Evolutionary conservation across 2,797 vertebrate genomes (phyloP).

Genomic region (Ctenochaetus hawaiiensis): DNA sequence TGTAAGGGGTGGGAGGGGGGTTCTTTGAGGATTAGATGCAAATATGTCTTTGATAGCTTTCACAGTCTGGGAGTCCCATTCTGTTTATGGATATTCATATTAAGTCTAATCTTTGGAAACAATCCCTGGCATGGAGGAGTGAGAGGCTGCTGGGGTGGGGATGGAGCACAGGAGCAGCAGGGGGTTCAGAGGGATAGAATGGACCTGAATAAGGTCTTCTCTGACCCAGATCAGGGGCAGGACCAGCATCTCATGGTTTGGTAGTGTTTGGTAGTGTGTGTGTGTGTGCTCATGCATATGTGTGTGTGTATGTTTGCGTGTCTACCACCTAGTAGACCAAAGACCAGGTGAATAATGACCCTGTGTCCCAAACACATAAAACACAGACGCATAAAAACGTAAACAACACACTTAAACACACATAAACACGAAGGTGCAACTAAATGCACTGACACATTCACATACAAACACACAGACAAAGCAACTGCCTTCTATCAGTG

Average conservation of each 20-base stretch:
- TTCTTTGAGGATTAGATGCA: conserved; percentile 88
- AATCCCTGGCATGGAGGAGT: conserved; percentile 77
- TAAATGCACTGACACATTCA: conserved; percentile 6
- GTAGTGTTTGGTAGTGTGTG: conserved; percentile 19
- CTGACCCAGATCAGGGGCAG: conserved; percentile 76
- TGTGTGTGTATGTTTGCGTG: conserved; percentile 16
- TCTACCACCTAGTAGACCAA: conserved; percentile 30
- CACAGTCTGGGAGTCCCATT: conserved; percentile 86
- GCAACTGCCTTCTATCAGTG: conserved; percentile 37
- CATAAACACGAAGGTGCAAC: conserved; percentile 15
- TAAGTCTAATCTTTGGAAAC: conserved; percentile 86
- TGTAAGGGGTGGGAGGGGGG: conserved; percentile 70
- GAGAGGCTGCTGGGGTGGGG: conserved; percentile 72
- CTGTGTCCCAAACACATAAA: conserved; percentile 4
- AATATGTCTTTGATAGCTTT: conserved; percentile 90
- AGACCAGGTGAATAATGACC: conserved; percentile 49
- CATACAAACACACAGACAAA: conserved; percentile 35
- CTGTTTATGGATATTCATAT: conserved; percentile 88
- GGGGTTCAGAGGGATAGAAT: conserved; percentile 74
- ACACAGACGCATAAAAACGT: conserved; percentile 34
- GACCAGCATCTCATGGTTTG: conserved; percentile 57
- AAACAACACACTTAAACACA: conserved; percentile 37
- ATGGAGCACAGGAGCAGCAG: conserved; percentile 72
- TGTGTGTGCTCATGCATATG: conserved; percentile 24
- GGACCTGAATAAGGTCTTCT: conserved; percentile 74